phyloP scores from a whole-genome alignment of 2,113 vertebrate genomes.

The Stegastes partitus region DNA sequence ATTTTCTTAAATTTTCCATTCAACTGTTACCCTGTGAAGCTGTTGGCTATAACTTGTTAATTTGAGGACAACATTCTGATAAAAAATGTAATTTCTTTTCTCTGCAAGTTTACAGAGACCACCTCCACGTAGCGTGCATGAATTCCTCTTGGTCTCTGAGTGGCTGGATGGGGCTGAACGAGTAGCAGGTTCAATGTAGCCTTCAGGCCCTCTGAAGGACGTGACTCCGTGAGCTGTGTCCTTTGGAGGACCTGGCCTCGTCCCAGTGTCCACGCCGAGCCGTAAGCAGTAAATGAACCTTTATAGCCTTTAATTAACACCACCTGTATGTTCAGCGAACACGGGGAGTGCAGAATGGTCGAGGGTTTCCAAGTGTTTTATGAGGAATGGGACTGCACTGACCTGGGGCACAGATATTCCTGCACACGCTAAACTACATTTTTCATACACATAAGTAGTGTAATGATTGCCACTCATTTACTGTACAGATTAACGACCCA shows the following conservation, averaged over 20 bases:
- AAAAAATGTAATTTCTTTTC: too few relatives aligned
- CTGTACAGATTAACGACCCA: not conserved
- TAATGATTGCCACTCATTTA: not conserved
- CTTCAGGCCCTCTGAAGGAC: slow-evolving; percentile 16
- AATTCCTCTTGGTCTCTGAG: too few relatives aligned
- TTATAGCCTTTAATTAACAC: slow-evolving; percentile 16
- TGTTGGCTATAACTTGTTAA: too few relatives aligned
- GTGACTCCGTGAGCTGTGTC: not conserved
- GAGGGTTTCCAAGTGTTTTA: not conserved
- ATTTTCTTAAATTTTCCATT: too few relatives aligned
- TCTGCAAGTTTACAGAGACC: too few relatives aligned
- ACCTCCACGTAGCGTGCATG: too few relatives aligned
- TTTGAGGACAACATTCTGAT: too few relatives aligned
- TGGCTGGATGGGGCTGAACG: not conserved
- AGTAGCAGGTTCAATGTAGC: slow-evolving; percentile 12
- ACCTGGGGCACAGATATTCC: not conserved
- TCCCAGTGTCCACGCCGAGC: slow-evolving; percentile 10
- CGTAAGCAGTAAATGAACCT: slow-evolving; percentile 18
- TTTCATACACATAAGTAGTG: not conserved
- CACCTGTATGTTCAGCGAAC: not conserved
- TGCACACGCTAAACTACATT: not conserved
- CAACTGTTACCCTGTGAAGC: too few relatives aligned
- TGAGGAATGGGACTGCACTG: not conserved
- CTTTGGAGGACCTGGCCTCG: slow-evolving; percentile 9
- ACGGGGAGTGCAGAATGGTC: not conserved